phyloP scores from a whole-genome alignment of 2,888 invertebrate genomes.

The Lissonota sp. region DNA sequence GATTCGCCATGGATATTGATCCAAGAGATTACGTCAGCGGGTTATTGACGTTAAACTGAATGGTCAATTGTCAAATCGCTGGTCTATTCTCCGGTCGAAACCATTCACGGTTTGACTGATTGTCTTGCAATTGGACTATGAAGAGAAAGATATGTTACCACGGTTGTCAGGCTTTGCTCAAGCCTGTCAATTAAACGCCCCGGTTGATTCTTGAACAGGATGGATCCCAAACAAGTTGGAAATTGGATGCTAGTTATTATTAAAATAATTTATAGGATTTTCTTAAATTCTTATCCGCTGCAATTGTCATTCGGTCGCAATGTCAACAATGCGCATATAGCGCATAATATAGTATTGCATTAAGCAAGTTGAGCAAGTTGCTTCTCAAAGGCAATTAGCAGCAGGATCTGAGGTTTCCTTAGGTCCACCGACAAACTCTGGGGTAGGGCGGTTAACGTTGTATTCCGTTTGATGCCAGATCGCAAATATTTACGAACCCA shows the following conservation, averaged over 20 bases:
- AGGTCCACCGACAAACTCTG: slow-evolving; percentile 48
- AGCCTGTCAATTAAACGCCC: background rate
- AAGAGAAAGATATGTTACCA: too few relatives aligned
- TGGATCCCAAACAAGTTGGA: too few relatives aligned
- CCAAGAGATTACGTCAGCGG: background rate
- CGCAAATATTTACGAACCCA: slow-evolving; percentile 79
- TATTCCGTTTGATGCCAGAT: slow-evolving; percentile 79
- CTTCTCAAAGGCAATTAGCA: slow-evolving; percentile 61
- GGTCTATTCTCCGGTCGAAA: background rate
- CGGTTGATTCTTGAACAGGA: background rate
- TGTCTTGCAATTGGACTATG: too few relatives aligned
- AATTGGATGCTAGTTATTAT: too few relatives aligned
- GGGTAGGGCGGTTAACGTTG: slow-evolving; percentile 58
- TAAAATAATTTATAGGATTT: too few relatives aligned
- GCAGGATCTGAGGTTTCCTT: slow-evolving; percentile 47
- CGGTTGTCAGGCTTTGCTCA: too few relatives aligned
- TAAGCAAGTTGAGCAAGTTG: slow-evolving; percentile 41
- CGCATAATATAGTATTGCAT: slow-evolving; percentile 41
- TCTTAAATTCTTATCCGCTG: background rate
- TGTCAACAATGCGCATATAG: slow-evolving; percentile 13
- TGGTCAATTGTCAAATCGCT: background rate
- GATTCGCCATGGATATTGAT: background rate
- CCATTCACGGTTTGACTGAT: background rate
- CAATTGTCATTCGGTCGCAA: background rate
- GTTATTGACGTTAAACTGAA: background rate